Evolutionary conservation across 2,797 vertebrate species (phyloP).

Genomic region (Alauda arvensis): DNA sequence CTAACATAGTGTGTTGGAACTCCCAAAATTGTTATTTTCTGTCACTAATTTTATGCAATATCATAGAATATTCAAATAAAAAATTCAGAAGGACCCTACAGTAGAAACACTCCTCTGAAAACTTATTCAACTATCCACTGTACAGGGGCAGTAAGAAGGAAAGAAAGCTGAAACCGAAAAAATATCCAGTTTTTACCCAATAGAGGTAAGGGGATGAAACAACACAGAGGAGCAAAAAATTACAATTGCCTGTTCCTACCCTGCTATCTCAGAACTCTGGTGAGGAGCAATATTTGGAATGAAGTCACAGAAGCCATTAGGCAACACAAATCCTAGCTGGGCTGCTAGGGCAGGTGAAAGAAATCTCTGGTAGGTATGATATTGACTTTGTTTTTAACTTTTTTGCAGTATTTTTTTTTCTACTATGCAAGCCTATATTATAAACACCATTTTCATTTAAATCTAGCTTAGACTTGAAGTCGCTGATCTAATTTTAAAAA

Average conservation of each 20-base stretch:
- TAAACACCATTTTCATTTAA: neutral
- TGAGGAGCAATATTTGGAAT: neutral
- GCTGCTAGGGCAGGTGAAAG: neutral
- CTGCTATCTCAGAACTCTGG: neutral
- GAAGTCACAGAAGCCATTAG: neutral
- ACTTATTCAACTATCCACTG: neutral
- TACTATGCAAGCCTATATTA: neutral
- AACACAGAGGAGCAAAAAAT: neutral
- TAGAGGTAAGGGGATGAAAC: neutral
- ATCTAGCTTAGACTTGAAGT: neutral
- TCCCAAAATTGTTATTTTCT: neutral
- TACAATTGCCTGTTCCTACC: neutral
- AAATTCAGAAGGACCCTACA: neutral
- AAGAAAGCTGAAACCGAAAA: neutral
- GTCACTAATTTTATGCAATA: neutral
- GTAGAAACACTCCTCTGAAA: neutral
- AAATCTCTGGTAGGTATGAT: neutral
- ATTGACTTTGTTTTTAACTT: neutral
- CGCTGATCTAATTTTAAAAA: neutral
- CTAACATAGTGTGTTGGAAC: neutral
- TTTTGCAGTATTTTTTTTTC: neutral
- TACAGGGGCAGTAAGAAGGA: neutral
- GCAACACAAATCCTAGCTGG: neutral
- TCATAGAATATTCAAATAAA: neutral
- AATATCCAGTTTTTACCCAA: neutral